Conservation (phyloP, 1,140 invertebrate species). For the Drosophila pruinosa region DNA sequence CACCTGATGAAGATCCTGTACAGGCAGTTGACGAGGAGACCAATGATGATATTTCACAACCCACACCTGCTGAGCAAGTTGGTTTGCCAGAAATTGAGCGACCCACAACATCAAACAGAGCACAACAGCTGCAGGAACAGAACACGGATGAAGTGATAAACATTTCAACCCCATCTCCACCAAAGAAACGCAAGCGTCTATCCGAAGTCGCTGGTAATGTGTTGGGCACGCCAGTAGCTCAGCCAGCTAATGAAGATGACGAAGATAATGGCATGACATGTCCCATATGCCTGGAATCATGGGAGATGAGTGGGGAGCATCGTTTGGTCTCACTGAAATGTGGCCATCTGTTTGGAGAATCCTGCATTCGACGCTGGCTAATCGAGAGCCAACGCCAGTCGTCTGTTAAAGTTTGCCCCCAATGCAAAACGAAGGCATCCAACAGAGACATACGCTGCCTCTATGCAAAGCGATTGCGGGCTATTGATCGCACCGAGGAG, state of each 20-base stretch:
- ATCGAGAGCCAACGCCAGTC: slow-evolving; percentile 76
- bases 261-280: slow-evolving; percentile 88
- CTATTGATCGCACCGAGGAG: slow-evolving; percentile 87
- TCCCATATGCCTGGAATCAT: slow-evolving; percentile 93
- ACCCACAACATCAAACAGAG: neutral
- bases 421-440: slow-evolving; percentile 91
- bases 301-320: slow-evolving; percentile 93
- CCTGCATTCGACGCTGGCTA: slow-evolving; percentile 93
- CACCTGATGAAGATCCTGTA: neutral
- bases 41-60: neutral
- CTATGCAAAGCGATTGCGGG: slow-evolving; percentile 86
- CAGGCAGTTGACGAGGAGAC: neutral
- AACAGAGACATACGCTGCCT: slow-evolving; percentile 90
- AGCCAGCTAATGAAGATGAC: slow-evolving; percentile 60
- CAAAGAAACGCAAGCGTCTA: slow-evolving; percentile 71
- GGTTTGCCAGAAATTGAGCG: neutral
- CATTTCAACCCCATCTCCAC: slow-evolving; percentile 54
- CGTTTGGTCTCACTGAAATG: slow-evolving; percentile 92
- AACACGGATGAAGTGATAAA: slow-evolving; percentile 20
- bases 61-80: neutral
- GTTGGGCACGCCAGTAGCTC: slow-evolving; percentile 23
- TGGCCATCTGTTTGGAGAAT: slow-evolving; percentile 94
- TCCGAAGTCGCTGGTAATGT: slow-evolving; percentile 5
- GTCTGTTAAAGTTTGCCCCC: slow-evolving; percentile 88
- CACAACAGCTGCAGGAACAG: neutral